These are phyloP conservation scores for Eurosta solidaginis DNA, from an alignment of 1,140 invertebrate species.

Conservation along the genomic window DNA sequence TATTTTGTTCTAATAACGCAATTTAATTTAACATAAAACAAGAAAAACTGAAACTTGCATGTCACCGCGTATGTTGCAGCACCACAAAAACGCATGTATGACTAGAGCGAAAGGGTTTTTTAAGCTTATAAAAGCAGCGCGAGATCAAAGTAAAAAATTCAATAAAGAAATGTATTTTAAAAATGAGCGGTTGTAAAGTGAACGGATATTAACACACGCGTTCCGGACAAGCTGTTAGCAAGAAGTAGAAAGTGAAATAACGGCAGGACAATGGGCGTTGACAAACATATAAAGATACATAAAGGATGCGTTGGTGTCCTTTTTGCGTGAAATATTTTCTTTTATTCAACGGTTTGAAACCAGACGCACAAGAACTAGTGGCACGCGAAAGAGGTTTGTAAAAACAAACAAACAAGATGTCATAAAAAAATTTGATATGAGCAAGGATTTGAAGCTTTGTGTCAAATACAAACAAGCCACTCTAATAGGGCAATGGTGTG, in stretches of 20 bases:
- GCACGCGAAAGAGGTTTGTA: background rate
- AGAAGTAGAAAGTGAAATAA: background rate
- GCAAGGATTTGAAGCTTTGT: background rate
- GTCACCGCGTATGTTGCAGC: background rate
- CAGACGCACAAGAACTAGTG: background rate
- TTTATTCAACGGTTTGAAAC: background rate
- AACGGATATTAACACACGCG: background rate
- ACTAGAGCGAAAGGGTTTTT: background rate
- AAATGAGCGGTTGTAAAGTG: conserved; percentile 5
- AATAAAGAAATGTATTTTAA: background rate
- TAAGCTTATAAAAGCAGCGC: background rate
- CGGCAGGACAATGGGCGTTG: background rate
- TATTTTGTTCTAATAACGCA: background rate
- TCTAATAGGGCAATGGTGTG: background rate
- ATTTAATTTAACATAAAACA: conserved; percentile 4
- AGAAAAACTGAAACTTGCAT: background rate
- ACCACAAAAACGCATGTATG: background rate
- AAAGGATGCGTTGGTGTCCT: no score
- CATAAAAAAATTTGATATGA: background rate
- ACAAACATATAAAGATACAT: background rate
- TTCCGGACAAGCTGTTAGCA: conserved; percentile 1
- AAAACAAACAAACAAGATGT: background rate
- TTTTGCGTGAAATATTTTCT: background rate
- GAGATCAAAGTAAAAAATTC: background rate
- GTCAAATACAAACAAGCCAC: background rate